Conservation (phyloP, 2,888 invertebrate genomes). For the Polia nebulosa region DNA sequence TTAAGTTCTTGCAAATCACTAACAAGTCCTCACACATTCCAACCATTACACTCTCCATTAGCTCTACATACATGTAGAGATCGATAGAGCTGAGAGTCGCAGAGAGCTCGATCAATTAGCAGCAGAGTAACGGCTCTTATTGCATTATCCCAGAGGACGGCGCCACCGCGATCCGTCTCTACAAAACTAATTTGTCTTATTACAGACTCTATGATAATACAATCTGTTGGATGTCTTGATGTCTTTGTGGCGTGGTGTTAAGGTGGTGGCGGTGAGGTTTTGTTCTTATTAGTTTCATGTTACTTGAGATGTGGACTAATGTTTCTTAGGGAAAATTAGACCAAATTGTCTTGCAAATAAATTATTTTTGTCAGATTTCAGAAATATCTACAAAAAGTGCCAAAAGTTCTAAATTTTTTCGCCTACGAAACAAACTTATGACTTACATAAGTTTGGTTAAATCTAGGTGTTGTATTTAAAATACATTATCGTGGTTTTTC, state of each 20-base stretch:
- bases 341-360: not conserved
- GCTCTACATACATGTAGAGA: conserved; percentile 33
- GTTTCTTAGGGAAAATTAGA: not conserved
- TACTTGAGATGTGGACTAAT: not conserved
- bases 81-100: conserved; percentile 43
- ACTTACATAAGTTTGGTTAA: too few species aligned
- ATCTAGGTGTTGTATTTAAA: too few species aligned
- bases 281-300: not conserved
- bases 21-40: not conserved
- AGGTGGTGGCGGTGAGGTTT: conserved; percentile 8
- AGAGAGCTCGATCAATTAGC: conserved; percentile 68
- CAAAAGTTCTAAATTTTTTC: too few species aligned
- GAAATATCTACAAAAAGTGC: too few species aligned
- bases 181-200: conserved; percentile 65
- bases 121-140: conserved; percentile 60
- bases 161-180: conserved; percentile 55
- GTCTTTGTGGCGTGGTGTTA: conserved; percentile 14
- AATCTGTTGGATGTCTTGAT: conserved; percentile 47
- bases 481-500: not conserved
- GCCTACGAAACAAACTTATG: too few species aligned
- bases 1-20: not conserved
- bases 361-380: too few species aligned
- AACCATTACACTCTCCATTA: conserved; percentile 16
- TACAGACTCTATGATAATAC: conserved; percentile 52
- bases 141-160: conserved; percentile 65